Percentiles rank a stretch among this genome's conserved stretches.
Evolutionary conservation across 2,797 vertebrate genomes (phyloP).

Genomic region (Eurystomus glaucurus): DNA sequence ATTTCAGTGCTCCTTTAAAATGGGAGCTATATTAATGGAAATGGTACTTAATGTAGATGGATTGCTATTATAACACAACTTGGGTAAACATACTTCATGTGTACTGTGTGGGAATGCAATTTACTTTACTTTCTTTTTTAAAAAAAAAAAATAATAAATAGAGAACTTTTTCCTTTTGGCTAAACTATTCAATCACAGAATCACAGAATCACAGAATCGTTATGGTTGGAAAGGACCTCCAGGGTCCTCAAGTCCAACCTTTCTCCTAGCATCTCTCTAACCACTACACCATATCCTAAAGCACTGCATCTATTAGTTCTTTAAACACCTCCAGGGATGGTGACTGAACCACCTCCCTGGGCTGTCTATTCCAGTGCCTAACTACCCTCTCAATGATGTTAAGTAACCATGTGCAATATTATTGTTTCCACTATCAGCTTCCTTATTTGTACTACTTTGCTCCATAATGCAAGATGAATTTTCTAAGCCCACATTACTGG

Average conservation of each 20-base stretch:
- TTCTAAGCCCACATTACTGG: neutral
- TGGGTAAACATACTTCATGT: neutral
- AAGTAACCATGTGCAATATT: neutral
- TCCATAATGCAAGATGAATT: neutral
- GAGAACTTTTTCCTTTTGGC: neutral
- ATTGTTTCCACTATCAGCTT: neutral
- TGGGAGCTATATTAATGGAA: accelerated
- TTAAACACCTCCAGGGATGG: too few relatives aligned
- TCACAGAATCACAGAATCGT: too few relatives aligned
- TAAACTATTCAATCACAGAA: neutral
- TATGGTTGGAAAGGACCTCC: too few relatives aligned
- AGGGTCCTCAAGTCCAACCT: too few relatives aligned
- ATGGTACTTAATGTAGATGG: neutral
- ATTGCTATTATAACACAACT: neutral
- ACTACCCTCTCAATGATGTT: neutral
- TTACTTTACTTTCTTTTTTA: neutral
- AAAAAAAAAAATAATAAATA: neutral
- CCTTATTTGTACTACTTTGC: neutral
- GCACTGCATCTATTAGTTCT: too few relatives aligned
- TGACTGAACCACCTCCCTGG: too few relatives aligned
- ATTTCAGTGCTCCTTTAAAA: neutral
- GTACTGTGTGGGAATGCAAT: neutral
- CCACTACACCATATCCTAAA: too few relatives aligned
- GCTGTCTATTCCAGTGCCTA: too few relatives aligned
- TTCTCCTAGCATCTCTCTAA: too few relatives aligned